phyloP scores from a whole-genome alignment of 2,113 vertebrate genomes.

The Aspiorhynchus laticeps region DNA sequence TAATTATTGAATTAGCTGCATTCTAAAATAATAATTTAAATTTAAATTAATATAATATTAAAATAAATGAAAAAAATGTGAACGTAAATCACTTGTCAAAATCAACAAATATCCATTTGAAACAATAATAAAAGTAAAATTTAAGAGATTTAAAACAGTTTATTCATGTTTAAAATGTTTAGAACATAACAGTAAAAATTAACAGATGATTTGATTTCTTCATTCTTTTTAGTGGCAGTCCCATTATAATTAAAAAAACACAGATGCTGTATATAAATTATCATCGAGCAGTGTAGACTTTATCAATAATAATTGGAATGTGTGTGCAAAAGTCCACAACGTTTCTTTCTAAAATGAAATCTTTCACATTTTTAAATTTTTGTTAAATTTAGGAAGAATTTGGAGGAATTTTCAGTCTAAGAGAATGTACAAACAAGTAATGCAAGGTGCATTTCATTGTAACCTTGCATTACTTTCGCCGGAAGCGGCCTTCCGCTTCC shows the following conservation, averaged over 20 bases:
- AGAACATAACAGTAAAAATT: no score
- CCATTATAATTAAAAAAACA: background rate
- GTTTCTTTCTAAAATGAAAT: no score
- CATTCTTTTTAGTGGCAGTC: no score
- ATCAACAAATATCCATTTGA: background rate
- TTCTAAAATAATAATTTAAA: background rate
- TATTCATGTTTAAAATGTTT: background rate
- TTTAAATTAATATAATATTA: background rate
- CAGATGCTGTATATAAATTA: background rate
- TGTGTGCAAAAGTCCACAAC: background rate
- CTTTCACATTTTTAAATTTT: background rate
- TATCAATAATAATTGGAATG: background rate
- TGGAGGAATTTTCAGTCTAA: background rate
- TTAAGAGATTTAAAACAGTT: no score
- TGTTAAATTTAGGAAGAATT: background rate
- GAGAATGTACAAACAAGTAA: background rate
- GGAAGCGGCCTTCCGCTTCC: no score
- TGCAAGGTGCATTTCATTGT: background rate
- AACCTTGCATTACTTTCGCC: no score
- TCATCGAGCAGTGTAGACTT: background rate
- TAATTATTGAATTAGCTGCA: no score
- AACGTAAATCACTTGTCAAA: background rate
- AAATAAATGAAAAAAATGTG: background rate
- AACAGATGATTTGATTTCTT: no score
- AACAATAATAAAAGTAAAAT: background rate